Evolutionary conservation across 2,113 vertebrate species (phyloP), one percentile per base, ranked within the genome.

Genomic region (Hemichromis elongatus): DNA sequence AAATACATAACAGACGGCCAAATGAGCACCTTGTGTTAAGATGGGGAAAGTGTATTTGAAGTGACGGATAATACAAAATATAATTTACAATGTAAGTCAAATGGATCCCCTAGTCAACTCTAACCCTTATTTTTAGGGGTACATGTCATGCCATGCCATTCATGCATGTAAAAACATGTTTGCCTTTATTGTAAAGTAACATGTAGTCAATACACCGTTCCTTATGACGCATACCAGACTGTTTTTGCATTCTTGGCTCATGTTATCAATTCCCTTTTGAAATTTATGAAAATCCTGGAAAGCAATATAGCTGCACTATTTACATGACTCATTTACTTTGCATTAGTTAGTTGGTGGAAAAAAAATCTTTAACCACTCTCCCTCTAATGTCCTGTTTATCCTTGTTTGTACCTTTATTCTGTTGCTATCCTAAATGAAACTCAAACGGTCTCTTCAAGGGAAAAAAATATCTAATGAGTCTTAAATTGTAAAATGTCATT

Each of bases 91-190:
- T 66, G 59, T 37, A 37, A 63, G 10, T 84, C 21, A 33, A 14
- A 45, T 35, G 85, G 66, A 79, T 40, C 24, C 28, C 13, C 53
- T 13, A 4, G 10, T 63, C 81, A 92, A 86, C 89, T 91, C 35
- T 86, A 83, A 55, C 88, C 45, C 52, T 7, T 9, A 26, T 50
- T 84, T 19, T 56, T 18, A 63, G 77, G 59, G 83, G 77, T 14
- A 77, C 9, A 53, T 21, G 26, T 21, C 55, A 73, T 50, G 55
- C 40, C 52, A 55, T n/a, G 77, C 3, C 19, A 7, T 24, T 47
- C 40, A 70, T 70, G 21, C 66, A 30, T 75, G 24, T 47, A 75
- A 30, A 75, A 75, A 28, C 24, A 73, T 1, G 0, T 47, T 42
- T 73, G 16, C 21, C n/a, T 68, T 68, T 26, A 68, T 26, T 68